These are phyloP conservation scores for Parazoanthus atlanticus DNA, from an alignment of 92 coral and sea anemone species.

Conservation along the genomic window DNA sequence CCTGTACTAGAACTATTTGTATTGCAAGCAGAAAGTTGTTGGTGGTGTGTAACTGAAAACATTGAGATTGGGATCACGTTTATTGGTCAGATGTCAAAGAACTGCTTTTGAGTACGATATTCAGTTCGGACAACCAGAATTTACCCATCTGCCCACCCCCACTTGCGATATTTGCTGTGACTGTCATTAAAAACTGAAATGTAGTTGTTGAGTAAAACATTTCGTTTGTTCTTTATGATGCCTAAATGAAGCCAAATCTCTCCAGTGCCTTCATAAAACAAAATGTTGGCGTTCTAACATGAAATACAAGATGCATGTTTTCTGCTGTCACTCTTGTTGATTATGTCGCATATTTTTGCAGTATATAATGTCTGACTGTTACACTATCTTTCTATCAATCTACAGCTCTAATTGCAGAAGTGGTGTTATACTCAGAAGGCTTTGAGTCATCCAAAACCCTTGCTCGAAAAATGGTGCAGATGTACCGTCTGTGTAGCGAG, in stretches of 20 bases:
- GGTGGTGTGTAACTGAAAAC: too few relatives aligned
- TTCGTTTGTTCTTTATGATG: too few relatives aligned
- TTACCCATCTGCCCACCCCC: too few relatives aligned
- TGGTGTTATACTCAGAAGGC: slow-evolving; percentile 98
- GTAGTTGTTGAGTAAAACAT: background rate
- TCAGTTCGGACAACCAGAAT: too few relatives aligned
- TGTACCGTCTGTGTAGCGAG: slow-evolving; percentile 97
- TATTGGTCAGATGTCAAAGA: too few relatives aligned
- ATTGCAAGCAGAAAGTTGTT: too few relatives aligned
- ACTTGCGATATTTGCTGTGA: background rate
- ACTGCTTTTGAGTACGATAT: too few relatives aligned
- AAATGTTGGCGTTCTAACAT: background rate
- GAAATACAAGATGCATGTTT: background rate
- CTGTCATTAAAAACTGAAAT: background rate
- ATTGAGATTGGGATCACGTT: too few relatives aligned
- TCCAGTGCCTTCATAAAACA: background rate
- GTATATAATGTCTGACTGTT: background rate
- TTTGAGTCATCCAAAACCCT: slow-evolving; percentile 97
- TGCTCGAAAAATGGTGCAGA: slow-evolving; percentile 99
- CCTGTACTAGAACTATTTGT: too few relatives aligned
- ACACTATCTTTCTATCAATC: background rate
- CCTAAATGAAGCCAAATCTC: background rate
- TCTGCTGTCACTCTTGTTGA: background rate
- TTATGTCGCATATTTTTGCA: background rate
- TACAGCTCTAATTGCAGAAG: slow-evolving; percentile 96